These are phyloP conservation scores for Ameiurus melas DNA, from an alignment of 2,113 vertebrate species.

Conservation along the genomic window DNA sequence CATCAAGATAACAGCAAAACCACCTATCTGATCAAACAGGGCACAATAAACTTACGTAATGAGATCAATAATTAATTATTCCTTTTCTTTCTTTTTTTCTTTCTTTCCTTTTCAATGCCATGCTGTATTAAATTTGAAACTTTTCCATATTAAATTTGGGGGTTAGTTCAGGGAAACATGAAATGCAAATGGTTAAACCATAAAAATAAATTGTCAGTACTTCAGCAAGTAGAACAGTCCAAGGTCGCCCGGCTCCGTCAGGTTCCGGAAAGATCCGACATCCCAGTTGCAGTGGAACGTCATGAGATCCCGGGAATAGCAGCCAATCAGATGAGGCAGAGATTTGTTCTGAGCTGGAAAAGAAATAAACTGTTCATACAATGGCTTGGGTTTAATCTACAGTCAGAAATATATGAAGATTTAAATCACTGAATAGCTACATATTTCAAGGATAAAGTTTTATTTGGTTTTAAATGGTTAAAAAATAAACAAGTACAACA, in stretches of 20 bases:
- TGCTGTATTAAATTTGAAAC: neutral
- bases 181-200: neutral
- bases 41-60: neutral
- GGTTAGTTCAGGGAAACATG: neutral
- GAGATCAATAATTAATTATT: neutral
- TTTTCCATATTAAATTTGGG: neutral
- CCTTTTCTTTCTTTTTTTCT: neutral
- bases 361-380: neutral
- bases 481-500: neutral
- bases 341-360: constrained; percentile 20
- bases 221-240: constrained; percentile 82
- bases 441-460: neutral
- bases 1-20: neutral
- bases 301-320: constrained; percentile 86
- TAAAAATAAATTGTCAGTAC: constrained; percentile 51
- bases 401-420: neutral
- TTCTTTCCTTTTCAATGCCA: too few relatives aligned
- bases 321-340: constrained; percentile 77
- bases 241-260: constrained; percentile 71
- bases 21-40: neutral
- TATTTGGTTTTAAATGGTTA: neutral
- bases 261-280: constrained; percentile 66
- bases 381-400: neutral
- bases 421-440: neutral
- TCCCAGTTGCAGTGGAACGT: constrained; percentile 91